Base-by-base conservation (phyloP, 2,113 vertebrate species). In the Pogona vitticeps region DNA sequence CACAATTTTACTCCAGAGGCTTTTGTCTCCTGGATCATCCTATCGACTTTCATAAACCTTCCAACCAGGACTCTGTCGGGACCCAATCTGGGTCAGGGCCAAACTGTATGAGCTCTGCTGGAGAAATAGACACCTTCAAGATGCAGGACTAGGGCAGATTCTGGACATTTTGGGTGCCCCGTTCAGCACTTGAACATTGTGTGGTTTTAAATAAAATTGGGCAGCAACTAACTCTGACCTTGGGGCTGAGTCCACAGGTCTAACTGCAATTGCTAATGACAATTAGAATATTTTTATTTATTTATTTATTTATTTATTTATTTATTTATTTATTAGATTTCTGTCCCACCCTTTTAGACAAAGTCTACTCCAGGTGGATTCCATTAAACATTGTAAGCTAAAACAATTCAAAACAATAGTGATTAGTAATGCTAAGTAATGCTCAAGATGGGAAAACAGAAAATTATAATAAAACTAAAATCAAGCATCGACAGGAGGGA, bases 1-100 rank as follows among this genome's bases (percentile, higher is more conserved):
- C 86, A 67, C 42, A 78, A 83, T 91, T 94, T 94, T 94, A 93
- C 94, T 93, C 91, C 82, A 82, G 91, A 42, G 80, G 36, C 76
- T 63, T 86, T 6, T 87, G 65, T 89, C 59, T 87, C 85, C 23
- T 18, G 71, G 87, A 82, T 70, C 83, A 89, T 1, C 56, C 21
- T 88, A 75, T 91, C 90, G 75, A 3, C 86, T 94, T 93, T 83
- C 93, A 86, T 68, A 71, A 85, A 80, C 88, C 83, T 28, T 80
- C 83, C 85, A 79, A 80, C 84, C 80, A 78, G 84, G 88, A 86
- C 70, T 88, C 8, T 84, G 65, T 75, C 85, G 17, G 70, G 46
- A 5, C 70, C 42, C 81, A 65, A 38, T 91, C 90, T 86, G 93
- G 70, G 73, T 0, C 3, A 68, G 78, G 91, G 89, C 92, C 93